Base-by-base conservation (phyloP, 2,113 vertebrate species). In the Centropus bengalensis region DNA sequence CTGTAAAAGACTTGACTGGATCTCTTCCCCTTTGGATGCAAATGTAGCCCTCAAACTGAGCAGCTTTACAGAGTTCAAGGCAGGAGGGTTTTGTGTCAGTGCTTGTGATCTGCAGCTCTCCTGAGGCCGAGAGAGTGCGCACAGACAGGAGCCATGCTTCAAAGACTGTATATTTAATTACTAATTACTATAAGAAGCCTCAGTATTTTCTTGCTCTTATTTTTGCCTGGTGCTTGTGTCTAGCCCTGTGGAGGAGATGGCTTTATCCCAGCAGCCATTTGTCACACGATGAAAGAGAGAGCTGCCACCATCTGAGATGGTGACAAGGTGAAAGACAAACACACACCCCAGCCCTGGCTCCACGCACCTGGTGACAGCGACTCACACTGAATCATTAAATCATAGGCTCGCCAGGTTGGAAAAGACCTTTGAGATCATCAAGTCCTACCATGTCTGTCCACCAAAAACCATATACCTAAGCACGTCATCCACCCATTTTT, bases 261-360 rank as follows among this genome's bases (percentile, higher is more conserved):
- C 55, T 85, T 88, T 62, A 56, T 71, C 73, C 60, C 86, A 68
- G 83, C 52, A 82, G 52, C 47, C 40, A 9, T 77, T 86, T 82
- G 38, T 77, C 76, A 91, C 71, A 14, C 11, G 28, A 51, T 1
- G 8, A 36, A 56, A 68, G 40, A 52, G 24, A 64, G 38, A 82
- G 58, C 51, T 58, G 63, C 59, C 42, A 17, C 47, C 0, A 0
- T 30, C 38, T 18, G 60, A 24, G 73, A 32, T 0, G 13, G 23
- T 3, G 4, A 66, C 44, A 62, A 28, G 33, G 20, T 22, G 82
- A 81, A 44, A 90, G 64, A 42, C 62, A 38, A 33, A 14, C 68
- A 32, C 18, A n/a, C 45, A 45, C 8, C 63, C 38, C 62, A 80
- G 66, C 67, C 32, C 63, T 27, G 55, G 55, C 36, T 66, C 28